Evolutionary conservation across 2,888 invertebrate genomes (phyloP).

Genomic region (Athalia cordata): DNA sequence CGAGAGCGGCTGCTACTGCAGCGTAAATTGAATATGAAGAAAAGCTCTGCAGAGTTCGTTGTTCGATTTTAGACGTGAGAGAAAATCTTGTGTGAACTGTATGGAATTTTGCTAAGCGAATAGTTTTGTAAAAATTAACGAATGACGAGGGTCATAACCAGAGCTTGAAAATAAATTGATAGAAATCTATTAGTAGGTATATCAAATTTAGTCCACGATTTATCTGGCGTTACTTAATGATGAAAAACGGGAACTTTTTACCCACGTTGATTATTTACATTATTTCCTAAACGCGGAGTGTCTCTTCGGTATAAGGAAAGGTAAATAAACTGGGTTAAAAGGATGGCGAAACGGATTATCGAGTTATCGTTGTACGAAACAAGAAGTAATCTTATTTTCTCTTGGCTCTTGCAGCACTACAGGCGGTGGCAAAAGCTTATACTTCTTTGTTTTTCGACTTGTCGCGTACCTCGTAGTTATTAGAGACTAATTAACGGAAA

Average conservation of each 20-base stretch:
- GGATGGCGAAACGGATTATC: background rate
- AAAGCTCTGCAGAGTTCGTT: background rate
- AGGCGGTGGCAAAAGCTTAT: no score
- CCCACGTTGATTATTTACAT: no score
- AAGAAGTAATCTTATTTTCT: constrained; percentile 4
- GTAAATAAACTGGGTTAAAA: background rate
- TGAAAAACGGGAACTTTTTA: no score
- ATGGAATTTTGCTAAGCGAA: constrained; percentile 43
- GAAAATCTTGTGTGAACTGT: background rate
- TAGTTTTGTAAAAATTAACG: constrained; percentile 52
- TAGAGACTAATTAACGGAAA: constrained; percentile 19
- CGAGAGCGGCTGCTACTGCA: background rate
- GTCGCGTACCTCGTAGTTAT: constrained; percentile 19
- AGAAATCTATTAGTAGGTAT: no score
- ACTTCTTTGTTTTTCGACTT: constrained; percentile 16
- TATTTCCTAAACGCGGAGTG: background rate
- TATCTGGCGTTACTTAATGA: no score
- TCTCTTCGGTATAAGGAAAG: background rate
- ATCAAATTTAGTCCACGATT: no score
- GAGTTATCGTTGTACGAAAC: constrained; percentile 24
- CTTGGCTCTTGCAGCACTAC: background rate
- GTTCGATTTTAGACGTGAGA: background rate
- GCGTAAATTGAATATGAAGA: background rate
- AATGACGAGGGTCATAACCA: constrained; percentile 47
- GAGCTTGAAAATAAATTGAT: constrained; percentile 25